A percentile compares a stretch with the other conserved stretches of the same genome.
Conservation (phyloP, 2,113 vertebrate species). For the Syngnathus typhle region DNA sequence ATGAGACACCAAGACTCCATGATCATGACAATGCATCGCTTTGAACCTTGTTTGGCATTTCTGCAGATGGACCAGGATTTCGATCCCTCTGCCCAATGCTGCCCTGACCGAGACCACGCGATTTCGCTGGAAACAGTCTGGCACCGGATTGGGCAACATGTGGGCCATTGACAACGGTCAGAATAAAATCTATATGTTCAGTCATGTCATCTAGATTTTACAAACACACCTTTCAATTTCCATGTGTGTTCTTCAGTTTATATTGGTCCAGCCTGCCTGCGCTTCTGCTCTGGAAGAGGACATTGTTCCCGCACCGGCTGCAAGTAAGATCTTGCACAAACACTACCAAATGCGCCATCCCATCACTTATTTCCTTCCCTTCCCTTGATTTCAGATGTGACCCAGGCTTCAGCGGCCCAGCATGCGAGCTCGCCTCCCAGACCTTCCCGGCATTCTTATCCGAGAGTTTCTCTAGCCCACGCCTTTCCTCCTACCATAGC, state of each 20-base stretch:
- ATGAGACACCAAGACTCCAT: background rate
- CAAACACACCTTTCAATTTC: background rate
- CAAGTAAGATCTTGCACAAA: constrained; percentile 77
- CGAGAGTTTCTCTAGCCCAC: constrained; percentile 85
- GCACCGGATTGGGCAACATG: constrained; percentile 83
- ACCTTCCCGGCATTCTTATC: constrained; percentile 93
- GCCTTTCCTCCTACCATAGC: constrained; percentile 95
- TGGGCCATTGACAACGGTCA: constrained; percentile 97
- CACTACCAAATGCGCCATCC: constrained; percentile 27
- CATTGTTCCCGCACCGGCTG: constrained; percentile 92
- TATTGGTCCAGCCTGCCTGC: constrained; percentile 91
- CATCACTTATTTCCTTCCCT: constrained; percentile 12
- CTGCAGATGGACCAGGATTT: constrained; percentile 91
- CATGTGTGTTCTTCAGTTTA: constrained; percentile 78
- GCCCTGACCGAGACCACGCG: constrained; percentile 85
- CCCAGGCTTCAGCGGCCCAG: constrained; percentile 90
- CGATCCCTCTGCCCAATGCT: constrained; percentile 88
- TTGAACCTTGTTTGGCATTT: background rate
- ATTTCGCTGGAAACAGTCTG: constrained; percentile 91
- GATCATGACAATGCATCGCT: background rate
- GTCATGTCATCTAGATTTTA: too few relatives aligned
- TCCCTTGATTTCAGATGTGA: constrained; percentile 78
- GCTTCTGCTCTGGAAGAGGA: constrained; percentile 94
- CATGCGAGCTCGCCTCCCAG: constrained; percentile 90
- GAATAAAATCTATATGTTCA: constrained; percentile 15